Evolutionary conservation across 2,888 invertebrate species (phyloP).

Genomic region (Limnephilus lunatus): DNA sequence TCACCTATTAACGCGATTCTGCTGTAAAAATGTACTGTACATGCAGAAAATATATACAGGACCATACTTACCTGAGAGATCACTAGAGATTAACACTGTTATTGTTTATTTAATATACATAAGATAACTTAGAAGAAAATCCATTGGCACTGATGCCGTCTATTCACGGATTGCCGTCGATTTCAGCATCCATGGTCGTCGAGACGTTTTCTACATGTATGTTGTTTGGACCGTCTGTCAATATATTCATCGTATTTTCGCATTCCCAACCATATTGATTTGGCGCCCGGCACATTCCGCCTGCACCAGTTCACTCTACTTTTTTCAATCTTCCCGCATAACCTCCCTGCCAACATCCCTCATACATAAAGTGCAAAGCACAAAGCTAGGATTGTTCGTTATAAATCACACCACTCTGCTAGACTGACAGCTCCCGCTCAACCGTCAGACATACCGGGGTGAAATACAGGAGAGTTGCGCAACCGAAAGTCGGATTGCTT

Average conservation of each 20-base stretch:
- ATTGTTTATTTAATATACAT: no score
- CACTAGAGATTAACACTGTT: no score
- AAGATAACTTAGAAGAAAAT: no score
- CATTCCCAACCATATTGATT: neutral
- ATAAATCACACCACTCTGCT: constrained; percentile 6
- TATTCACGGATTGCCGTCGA: neutral
- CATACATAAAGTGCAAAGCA: neutral
- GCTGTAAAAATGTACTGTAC: no score
- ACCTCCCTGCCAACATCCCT: neutral
- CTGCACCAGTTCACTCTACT: neutral
- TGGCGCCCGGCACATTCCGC: neutral
- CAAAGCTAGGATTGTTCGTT: neutral
- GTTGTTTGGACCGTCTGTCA: neutral
- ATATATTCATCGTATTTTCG: neutral
- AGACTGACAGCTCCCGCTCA: constrained; percentile 47
- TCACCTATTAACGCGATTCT: no score
- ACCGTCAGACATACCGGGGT: constrained; percentile 32
- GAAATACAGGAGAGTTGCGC: neutral
- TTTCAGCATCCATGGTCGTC: neutral
- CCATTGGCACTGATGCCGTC: no score
- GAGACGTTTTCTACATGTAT: neutral
- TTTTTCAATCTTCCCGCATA: constrained; percentile 2
- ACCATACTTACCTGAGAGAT: no score
- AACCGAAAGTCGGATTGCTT: constrained; percentile 53
- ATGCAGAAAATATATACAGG: no score